Evolutionary conservation across 2,888 invertebrate genomes (phyloP).

Genomic region (Leptinotarsa juncta): DNA sequence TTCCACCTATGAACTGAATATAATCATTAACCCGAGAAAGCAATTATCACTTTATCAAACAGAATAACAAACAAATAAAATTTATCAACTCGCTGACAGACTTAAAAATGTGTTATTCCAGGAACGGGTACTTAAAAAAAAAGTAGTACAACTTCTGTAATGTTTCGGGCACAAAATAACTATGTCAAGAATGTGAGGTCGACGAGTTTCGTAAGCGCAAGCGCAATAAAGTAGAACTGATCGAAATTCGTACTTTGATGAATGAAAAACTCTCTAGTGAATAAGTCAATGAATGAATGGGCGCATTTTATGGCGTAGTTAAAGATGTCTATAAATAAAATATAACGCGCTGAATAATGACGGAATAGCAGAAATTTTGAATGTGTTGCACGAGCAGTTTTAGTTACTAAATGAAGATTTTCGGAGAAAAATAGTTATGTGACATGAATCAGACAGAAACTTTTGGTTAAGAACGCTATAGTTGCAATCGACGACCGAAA

Average conservation of each 20-base stretch:
- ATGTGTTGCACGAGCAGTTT: background rate
- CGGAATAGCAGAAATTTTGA: background rate
- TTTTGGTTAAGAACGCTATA: too few relatives aligned
- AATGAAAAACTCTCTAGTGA: background rate
- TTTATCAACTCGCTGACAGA: too few relatives aligned
- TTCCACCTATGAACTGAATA: too few relatives aligned
- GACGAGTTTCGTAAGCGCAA: background rate
- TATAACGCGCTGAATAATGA: background rate
- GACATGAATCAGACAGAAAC: too few relatives aligned
- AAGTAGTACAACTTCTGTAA: too few relatives aligned
- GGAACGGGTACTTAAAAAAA: too few relatives aligned
- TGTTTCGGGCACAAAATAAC: background rate
- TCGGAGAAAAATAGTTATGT: too few relatives aligned
- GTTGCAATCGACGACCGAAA: too few relatives aligned
- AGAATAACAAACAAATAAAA: too few relatives aligned
- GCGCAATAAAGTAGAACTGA: background rate
- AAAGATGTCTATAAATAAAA: background rate
- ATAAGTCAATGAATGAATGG: conserved; percentile 1
- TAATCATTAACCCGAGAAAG: too few relatives aligned
- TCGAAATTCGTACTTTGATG: background rate
- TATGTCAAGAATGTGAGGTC: background rate
- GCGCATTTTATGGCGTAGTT: background rate
- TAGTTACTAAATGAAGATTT: background rate
- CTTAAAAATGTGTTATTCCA: too few relatives aligned
- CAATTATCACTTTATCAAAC: too few relatives aligned